Evolutionary conservation across 1,140 invertebrate genomes (phyloP).

Genomic region (Neelides sp.): DNA sequence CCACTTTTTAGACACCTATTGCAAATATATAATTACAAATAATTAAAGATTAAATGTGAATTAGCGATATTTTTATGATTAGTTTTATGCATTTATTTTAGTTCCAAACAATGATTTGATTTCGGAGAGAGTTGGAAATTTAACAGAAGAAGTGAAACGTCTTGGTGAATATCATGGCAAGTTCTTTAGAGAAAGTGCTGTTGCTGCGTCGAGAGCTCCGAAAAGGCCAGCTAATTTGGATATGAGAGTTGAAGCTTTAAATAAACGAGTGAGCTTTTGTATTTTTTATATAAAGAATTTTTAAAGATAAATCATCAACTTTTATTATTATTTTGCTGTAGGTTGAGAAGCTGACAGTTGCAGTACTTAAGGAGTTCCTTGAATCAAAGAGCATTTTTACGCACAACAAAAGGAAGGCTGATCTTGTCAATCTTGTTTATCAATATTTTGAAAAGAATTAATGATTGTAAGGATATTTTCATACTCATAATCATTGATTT

Average conservation of each 20-base stretch:
- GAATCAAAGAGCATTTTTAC: background rate
- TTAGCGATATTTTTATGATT: background rate
- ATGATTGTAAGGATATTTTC: too few species aligned
- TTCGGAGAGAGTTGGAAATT: too few species aligned
- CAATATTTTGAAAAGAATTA: conserved; percentile 1
- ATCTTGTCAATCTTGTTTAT: conserved; percentile 11
- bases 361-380: conserved; percentile 11
- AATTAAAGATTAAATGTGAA: background rate
- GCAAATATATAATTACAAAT: background rate
- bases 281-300: background rate
- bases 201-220: background rate
- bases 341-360: conserved; percentile 15
- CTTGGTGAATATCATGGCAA: too few species aligned
- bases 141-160: too few species aligned
- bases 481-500: too few species aligned
- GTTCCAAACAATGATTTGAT: too few species aligned
- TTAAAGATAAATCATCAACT: background rate
- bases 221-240: conserved; percentile 4
- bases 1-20: background rate
- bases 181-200: background rate
- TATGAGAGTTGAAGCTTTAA: background rate
- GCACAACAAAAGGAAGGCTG: conserved; percentile 8
- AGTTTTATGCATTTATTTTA: too few species aligned
- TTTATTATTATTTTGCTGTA: conserved; percentile 6
- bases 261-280: conserved; percentile 6